A percentile compares a stretch with the other conserved stretches of the same genome.
Conservation (phyloP, 2,113 vertebrate genomes). For the Puntigrus tetrazona region DNA sequence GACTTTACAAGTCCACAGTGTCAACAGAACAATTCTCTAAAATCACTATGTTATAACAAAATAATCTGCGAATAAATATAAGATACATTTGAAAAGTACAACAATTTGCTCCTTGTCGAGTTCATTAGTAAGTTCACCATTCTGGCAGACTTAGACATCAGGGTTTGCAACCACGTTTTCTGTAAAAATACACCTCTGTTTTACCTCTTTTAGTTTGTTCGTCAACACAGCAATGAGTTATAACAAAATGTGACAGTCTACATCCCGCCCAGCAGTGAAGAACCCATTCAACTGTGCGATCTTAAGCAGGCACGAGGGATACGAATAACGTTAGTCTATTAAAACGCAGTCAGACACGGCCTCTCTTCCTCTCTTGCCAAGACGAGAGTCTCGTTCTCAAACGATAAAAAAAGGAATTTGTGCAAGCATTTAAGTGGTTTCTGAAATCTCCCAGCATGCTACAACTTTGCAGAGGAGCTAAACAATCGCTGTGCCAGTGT, state of each 20-base stretch:
- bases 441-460: slow-evolving; percentile 49
- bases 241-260: slow-evolving; percentile 35
- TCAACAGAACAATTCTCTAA: slow-evolving; percentile 57
- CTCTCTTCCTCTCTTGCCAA: slow-evolving; percentile 53
- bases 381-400: slow-evolving; percentile 53
- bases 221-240: background rate
- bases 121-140: slow-evolving; percentile 37
- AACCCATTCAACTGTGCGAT: slow-evolving; percentile 11
- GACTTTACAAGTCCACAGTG: slow-evolving; percentile 63
- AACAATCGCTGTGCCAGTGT: slow-evolving; percentile 53
- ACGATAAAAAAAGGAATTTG: slow-evolving; percentile 59
- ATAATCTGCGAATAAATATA: slow-evolving; percentile 68
- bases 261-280: slow-evolving; percentile 21
- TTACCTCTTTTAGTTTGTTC: slow-evolving; percentile 1
- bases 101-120: slow-evolving; percentile 38
- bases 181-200: slow-evolving; percentile 17
- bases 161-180: slow-evolving; percentile 4
- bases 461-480: slow-evolving; percentile 51
- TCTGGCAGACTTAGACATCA: slow-evolving; percentile 27
- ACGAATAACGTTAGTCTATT: slow-evolving; percentile 30
- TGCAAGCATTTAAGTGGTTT: slow-evolving; percentile 57
- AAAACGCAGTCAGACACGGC: slow-evolving; percentile 21
- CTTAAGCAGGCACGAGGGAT: slow-evolving; percentile 37
- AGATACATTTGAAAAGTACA: slow-evolving; percentile 44
- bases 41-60: slow-evolving; percentile 63